Percentiles rank a stretch among this genome's conserved stretches.
These are phyloP conservation scores for Cygnus olor DNA, from an alignment of 2,797 vertebrate genomes.

Conservation along the genomic window DNA sequence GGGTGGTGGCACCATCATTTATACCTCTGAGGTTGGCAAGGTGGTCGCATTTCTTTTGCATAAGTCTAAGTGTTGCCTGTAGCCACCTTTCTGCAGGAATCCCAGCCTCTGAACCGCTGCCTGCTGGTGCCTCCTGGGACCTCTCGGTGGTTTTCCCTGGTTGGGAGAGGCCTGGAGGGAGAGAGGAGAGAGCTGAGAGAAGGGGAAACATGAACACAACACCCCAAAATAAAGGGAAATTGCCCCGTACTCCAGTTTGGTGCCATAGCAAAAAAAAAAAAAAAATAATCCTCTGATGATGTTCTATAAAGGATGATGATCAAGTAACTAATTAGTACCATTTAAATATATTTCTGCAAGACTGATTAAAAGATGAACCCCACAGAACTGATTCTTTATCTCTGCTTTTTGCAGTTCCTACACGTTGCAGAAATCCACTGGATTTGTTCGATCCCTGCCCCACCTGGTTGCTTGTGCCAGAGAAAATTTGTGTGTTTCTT, in stretches of 20 bases:
- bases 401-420: not conserved
- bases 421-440: not conserved
- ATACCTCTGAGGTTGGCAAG: not conserved
- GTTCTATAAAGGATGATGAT: not conserved
- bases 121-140: not conserved
- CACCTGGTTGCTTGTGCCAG: not conserved
- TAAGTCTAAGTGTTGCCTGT: not conserved
- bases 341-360: not conserved
- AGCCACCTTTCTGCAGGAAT: not conserved
- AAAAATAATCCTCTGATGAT: not conserved
- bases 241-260: not conserved
- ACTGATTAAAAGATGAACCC: not conserved
- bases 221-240: not conserved
- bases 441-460: accelerated
- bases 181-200: not conserved
- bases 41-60: not conserved
- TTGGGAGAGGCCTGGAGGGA: not conserved
- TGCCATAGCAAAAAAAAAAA: not conserved
- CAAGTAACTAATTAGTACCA: accelerated
- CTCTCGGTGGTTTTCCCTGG: not conserved
- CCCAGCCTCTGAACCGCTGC: not conserved
- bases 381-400: not conserved
- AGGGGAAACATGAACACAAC: not conserved
- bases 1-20: accelerated
- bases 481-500: not conserved